Conservation (phyloP, 2,888 invertebrate species). For the Xestia rhomboidea region DNA sequence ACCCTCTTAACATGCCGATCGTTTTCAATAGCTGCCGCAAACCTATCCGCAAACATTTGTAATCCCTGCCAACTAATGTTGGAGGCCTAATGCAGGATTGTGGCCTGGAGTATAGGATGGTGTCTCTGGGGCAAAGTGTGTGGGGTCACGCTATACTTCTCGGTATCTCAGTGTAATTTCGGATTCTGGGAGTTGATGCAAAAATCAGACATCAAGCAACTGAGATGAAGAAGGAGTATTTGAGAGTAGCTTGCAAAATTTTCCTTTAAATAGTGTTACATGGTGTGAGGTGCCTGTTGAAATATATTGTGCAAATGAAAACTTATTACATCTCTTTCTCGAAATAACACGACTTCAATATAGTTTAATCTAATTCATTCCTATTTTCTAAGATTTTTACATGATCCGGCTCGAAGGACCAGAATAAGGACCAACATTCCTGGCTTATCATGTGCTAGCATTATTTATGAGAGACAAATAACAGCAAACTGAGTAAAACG, state of each 20-base stretch:
- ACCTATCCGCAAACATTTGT: constrained; percentile 73
- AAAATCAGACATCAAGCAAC: background rate
- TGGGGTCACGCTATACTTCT: constrained; percentile 6
- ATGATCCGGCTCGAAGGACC: constrained; percentile 11
- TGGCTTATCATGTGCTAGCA: background rate
- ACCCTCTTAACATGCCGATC: constrained; percentile 74
- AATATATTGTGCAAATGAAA: background rate
- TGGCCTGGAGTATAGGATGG: constrained; percentile 31
- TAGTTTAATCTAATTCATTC: background rate
- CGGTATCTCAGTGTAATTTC: constrained; percentile 3
- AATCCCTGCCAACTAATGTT: constrained; percentile 56
- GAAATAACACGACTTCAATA: background rate
- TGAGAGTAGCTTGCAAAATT: too few relatives aligned
- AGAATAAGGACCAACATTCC: background rate
- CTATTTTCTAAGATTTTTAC: background rate
- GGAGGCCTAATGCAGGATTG: constrained; percentile 44
- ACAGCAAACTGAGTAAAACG: background rate
- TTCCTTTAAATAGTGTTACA: too few relatives aligned
- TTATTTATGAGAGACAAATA: background rate
- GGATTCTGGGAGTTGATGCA: background rate
- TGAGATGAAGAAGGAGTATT: background rate
- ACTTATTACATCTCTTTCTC: background rate
- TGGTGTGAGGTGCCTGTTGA: background rate
- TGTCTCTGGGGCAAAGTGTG: background rate
- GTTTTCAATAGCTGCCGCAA: constrained; percentile 76